Base-by-base conservation (phyloP, 2,113 vertebrate species). In the Gopherus flavomarginatus region DNA sequence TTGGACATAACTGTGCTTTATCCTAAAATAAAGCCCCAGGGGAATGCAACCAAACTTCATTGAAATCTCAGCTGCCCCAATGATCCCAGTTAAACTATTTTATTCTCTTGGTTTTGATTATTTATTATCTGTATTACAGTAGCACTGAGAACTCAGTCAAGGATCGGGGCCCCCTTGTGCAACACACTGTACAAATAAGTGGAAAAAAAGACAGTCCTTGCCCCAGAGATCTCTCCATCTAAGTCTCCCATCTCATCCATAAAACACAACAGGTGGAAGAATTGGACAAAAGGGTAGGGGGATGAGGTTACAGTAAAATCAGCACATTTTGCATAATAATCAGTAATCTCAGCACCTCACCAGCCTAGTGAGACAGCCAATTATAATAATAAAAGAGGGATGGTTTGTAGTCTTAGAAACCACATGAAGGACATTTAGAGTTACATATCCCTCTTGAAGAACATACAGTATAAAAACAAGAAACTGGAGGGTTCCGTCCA, bases 1-100 rank as follows among this genome's bases (percentile, higher is more conserved):
- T 83, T 83, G 79, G 57, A 56, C 10, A 42, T 72, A 90, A 87
- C 19, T 81, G 89, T 52, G 82, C 38, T 92, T 84, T 79, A 83
- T 50, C 19, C 38, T 54, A 75, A 49, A 54, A 49, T 53, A 80
- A 65, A 88, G 57, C 57, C 31, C 81, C 38, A 88, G 81, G 85
- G 50, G 56, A 81, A 80, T 9, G 47, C 26, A 85, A 72, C 49
- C 81, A 86, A 83, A 85, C 2, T 31, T 54, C 38, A 50, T 26
- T 53, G n/a, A 50, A 69, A 90, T 78, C 69, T 52, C 56, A 62
- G 52, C 50, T 49, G 17, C 29, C 17, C 29, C 38, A 52, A 5
- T 85, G 72, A 52, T 49, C 11, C 44, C 44, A 49, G 17, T n/a
- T n/a, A 19, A 72, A 38, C 35, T 38, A n/a, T 38, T 62, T 13